Base-by-base conservation (phyloP, 1,140 invertebrate species). In the Drosophila saltans region DNA sequence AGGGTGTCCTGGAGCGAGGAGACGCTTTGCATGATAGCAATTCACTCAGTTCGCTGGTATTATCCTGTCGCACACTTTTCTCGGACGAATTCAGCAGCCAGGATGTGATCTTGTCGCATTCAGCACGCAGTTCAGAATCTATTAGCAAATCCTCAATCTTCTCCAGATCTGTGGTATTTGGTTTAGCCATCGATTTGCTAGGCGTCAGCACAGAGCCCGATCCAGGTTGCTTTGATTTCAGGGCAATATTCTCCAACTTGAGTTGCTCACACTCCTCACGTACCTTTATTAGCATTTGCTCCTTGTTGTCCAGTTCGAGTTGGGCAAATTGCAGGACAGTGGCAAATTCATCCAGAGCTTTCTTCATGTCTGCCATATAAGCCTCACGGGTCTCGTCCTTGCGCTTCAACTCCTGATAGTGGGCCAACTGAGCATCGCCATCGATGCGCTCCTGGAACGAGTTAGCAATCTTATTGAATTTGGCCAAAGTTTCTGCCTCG, bases 391-490 rank as follows among this genome's bases (percentile, higher is more conserved):
- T 81, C 57, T 92, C 91, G 62, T 92, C 91, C 69, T 92, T 92
- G 67, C 74, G 80, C 26, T 90, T 84, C 64, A 92, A 79, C 62
- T 92, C 91, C 41, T 84, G 68, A 72, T 92, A 92, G 70, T 90
- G 89, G 59, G 82, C 83, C 75, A 91, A 57, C 77, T 92, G 90
- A 45, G 81, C 90, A 45, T 88, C 84, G 5, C 81, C 80, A 48
- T 92, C 91, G 70, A 92, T 88, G 16, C 91, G 90, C 78, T 91
- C 91, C 88, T 92, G 91, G 85, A 92, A 92, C 75, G 91, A 90
- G 90, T 91, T 91, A 75, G 90, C 91, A 91, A 92, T 92, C 80
- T 92, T 92, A 91, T 91, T 92, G 89, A 92, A 92, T 86, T 91
- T 92, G 67, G 89, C 91, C 80, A 92, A 76, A 40, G 91, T 92